Percentiles rank a stretch among this genome's conserved stretches.
phyloP scores from a whole-genome alignment of 2,888 invertebrate genomes.

The Neoitamus cyanurus region DNA sequence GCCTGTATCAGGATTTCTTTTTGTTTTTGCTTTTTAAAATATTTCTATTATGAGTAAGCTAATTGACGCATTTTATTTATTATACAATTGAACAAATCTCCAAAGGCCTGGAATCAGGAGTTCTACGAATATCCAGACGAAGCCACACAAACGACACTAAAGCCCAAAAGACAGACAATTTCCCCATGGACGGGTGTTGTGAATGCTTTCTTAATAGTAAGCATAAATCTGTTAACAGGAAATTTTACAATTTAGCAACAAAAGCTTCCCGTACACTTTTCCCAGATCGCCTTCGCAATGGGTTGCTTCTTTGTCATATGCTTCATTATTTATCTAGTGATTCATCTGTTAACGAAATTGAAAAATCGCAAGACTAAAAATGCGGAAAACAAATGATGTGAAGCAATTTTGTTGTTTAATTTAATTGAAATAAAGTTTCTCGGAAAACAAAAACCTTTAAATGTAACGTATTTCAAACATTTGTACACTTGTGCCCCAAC shows the following conservation, averaged over 20 bases:
- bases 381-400: background rate
- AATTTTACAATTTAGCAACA: background rate
- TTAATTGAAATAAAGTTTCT: too few species aligned
- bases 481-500: background rate
- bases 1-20: constrained; percentile 10
- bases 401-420: too few species aligned
- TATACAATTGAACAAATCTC: background rate
- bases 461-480: background rate
- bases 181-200: background rate
- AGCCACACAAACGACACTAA: background rate
- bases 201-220: background rate
- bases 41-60: background rate
- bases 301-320: background rate
- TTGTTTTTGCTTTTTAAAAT: background rate
- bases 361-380: background rate
- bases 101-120: background rate
- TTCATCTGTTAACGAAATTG: background rate
- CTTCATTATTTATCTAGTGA: background rate
- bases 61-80: background rate
- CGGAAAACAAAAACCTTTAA: background rate
- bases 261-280: background rate
- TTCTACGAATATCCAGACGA: background rate
- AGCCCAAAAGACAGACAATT: background rate
- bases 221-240: background rate
- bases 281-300: background rate